phyloP scores from a whole-genome alignment of 1,140 invertebrate genomes.

The Plutomurus gul region DNA sequence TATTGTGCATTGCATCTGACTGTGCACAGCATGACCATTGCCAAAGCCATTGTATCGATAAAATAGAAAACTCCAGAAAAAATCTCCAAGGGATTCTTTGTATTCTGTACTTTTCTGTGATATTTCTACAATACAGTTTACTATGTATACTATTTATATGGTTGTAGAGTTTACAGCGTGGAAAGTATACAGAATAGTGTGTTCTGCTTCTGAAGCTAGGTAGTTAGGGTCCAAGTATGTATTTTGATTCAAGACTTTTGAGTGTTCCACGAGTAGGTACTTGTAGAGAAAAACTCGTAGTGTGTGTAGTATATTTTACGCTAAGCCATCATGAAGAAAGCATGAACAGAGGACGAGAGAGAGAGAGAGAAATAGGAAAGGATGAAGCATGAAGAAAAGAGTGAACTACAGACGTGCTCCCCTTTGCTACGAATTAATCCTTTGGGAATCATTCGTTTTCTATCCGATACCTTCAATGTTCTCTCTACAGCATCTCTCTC shows the following conservation, averaged over 20 bases:
- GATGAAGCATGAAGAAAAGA: conserved; percentile 19
- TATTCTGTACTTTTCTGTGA: too few relatives aligned
- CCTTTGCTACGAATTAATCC: conserved; percentile 35
- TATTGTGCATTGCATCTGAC: too few relatives aligned
- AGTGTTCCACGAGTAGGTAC: too few relatives aligned
- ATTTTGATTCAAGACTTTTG: conserved; percentile 23
- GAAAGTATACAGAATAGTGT: too few relatives aligned
- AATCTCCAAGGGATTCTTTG: conserved; percentile 3
- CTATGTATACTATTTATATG: too few relatives aligned
- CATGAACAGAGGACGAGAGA: background rate
- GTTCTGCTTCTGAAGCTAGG: too few relatives aligned
- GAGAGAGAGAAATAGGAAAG: conserved; percentile 16
- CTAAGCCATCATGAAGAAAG: background rate
- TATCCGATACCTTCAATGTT: background rate
- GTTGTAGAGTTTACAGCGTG: too few relatives aligned
- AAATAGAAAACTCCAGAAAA: conserved; percentile 10
- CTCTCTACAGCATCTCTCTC: conserved; percentile 12
- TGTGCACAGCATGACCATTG: conserved; percentile 28
- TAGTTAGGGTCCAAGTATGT: conserved; percentile 6
- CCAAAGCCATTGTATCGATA: conserved; percentile 23
- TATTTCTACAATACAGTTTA: too few relatives aligned
- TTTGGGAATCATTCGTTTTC: conserved; percentile 28
- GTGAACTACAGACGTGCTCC: conserved; percentile 26
- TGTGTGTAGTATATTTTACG: background rate
- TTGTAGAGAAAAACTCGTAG: background rate